These are phyloP conservation scores for Vanessa atalanta DNA, from an alignment of 1,140 invertebrate species.

Conservation along the genomic window DNA sequence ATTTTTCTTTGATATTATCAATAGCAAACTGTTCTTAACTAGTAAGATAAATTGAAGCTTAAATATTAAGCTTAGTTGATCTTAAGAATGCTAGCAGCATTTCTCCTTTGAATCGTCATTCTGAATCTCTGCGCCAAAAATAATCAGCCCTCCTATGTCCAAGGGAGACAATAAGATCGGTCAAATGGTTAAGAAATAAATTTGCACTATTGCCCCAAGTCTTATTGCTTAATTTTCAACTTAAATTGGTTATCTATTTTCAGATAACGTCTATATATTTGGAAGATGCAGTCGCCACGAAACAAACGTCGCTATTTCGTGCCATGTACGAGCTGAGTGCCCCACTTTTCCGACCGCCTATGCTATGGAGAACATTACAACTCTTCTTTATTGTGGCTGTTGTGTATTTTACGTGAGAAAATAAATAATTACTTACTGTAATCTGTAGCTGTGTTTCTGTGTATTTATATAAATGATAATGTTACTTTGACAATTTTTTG, in stretches of 20 bases:
- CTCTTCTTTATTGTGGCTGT: slow-evolving; percentile 69
- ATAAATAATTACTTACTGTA: not conserved
- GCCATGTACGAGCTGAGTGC: slow-evolving; percentile 64
- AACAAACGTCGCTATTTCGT: slow-evolving; percentile 45
- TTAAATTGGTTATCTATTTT: slow-evolving; percentile 7
- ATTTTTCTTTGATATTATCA: not conserved
- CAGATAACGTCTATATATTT: slow-evolving; percentile 55
- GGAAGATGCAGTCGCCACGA: slow-evolving; percentile 44
- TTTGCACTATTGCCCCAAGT: not conserved
- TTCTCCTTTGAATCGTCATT: no score
- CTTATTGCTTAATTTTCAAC: not conserved
- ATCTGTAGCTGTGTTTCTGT: not conserved
- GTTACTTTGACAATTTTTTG: no score
- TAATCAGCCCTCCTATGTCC: no score
- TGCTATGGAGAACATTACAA: slow-evolving; percentile 61
- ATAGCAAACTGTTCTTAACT: no score
- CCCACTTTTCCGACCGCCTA: slow-evolving; percentile 60
- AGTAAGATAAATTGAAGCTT: no score
- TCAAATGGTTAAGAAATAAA: no score
- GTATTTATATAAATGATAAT: no score
- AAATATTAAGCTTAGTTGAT: no score
- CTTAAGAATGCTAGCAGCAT: no score
- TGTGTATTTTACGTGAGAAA: slow-evolving; percentile 70
- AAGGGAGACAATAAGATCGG: no score
- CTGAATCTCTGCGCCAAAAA: no score